Base-by-base conservation (phyloP, 2,113 vertebrate genomes). In the Epinephelus lanceolatus region DNA sequence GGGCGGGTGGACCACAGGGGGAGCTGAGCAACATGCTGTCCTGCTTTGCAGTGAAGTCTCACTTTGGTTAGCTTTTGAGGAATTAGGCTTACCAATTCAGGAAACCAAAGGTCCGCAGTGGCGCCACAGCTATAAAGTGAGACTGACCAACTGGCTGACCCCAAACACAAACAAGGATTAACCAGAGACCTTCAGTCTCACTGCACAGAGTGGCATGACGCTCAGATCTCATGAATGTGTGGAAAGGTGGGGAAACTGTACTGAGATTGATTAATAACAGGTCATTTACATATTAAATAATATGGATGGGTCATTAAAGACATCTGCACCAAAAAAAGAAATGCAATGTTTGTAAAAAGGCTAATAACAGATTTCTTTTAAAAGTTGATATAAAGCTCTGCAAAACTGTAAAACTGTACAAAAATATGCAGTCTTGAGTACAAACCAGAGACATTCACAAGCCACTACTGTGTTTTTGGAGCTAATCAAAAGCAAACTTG, bases 111-210 rank as follows among this genome's bases (percentile, higher is more conserved):
- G 78, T 66, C 27, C 56, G 71, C 13, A 5, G 76, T 56, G 78
- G 81, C 57, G 56, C 88, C 76, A 63, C 60, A 47, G 76, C 76
- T 73, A 84, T 65, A 77, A 52, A 77, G 84, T 18, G 49, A 56
- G 33, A 80, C 47, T 21, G 6, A 81, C 51, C 61, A 70, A 73
- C 79, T 57, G 71, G 56, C 68, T 61, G 55, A 80, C 63, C 51
- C n/a, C 19, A 47, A 62, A 70, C 53, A 83, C 37, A 84, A 88
- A 83, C 71, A 84, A 37, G 62, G 51, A 81, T 83, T 21, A 78
- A 71, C 8, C 52, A 49, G 23, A 56, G 33, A 75, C 52, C 63
- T 56, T 81, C 70, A 53, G 52, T 71, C 72, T 63, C 19, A 56
- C 37, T 53, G 47, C 45, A 61, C 60, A 78, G 75, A 55, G 49